Evolutionary conservation across 2,797 vertebrate genomes (phyloP), one percentile per base, ranked within the genome.

Genomic region (Pristis pectinata): DNA sequence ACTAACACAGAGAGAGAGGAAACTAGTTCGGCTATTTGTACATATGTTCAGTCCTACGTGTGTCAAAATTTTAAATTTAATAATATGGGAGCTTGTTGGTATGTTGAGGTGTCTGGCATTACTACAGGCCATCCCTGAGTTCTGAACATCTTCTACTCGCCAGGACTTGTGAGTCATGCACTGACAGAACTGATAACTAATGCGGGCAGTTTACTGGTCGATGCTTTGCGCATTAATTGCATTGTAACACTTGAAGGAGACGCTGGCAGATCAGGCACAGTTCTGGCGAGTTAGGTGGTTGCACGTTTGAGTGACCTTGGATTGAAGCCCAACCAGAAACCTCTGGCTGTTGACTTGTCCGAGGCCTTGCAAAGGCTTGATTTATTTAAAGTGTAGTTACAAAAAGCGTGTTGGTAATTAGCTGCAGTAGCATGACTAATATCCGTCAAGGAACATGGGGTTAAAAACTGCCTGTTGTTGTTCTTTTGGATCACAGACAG

Each of bases 331-430:
- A 93, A 41, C 92, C 92, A 72, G 9, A 64, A 41, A 41, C 41
- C 70, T 30, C 49, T 93, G 44, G 41, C 44, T 93, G 92, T 93
- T 41, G 49, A 74, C 67, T 74, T 30, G 27, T 93, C 92, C 11
- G 13, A 67, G 41, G 1, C 61, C 44, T 74, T 93, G 27, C 67
- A 72, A 74, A 93, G 92, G 10, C 70, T 34, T 93, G 37, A 74
- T 53, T 93, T 72, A 74, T 41, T 49, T 74, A 8, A 17, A 30
- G 30, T 72, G 59, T 37, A n/a, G 76, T 37, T 49, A 44, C 44
- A 85, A 72, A 70, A 72, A 4, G 67, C 72, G 22, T 93, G n/a
- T 72, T 37, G n/a, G 70, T 93, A 72, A 93, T 93, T 72, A 72
- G 70, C 70, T 49, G 41, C 72, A 72, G 44, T n/a, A 49, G 67